Conservation (phyloP, 2,888 invertebrate species). For the Ophion costatus region DNA sequence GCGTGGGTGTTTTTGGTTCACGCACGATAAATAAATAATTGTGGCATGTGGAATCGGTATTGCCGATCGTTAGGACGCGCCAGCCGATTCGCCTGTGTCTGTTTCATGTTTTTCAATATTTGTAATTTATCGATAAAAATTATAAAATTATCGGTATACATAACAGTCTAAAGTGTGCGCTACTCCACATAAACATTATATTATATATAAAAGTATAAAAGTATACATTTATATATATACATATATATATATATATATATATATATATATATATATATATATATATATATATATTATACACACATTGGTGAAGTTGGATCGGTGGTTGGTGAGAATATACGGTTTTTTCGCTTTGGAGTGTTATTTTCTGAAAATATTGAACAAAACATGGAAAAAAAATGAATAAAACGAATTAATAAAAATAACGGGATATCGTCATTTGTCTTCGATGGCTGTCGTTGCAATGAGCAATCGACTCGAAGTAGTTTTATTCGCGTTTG, state of each 20-base stretch:
- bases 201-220: conserved; percentile 81
- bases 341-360: conserved; percentile 84
- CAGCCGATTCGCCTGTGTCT: conserved; percentile 78
- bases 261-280: conserved; percentile 73
- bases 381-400: conserved; percentile 83
- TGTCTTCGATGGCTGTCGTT: conserved; percentile 34
- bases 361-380: conserved; percentile 84
- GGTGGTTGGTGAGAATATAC: conserved; percentile 83
- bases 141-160: conserved; percentile 82
- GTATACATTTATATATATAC: conserved; percentile 77
- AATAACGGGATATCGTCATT: conserved; percentile 63
- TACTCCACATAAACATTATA: conserved; percentile 83
- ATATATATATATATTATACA: conserved; percentile 81
- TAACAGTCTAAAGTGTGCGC: conserved; percentile 83
- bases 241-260: conserved; percentile 82
- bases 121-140: conserved; percentile 83
- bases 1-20: conserved; percentile 21
- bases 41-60: conserved; percentile 51
- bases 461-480: neutral
- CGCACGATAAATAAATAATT: conserved; percentile 42
- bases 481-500: no score
- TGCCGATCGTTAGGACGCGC: conserved; percentile 58
- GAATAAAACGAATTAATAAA: conserved; percentile 77
- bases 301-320: conserved; percentile 74
- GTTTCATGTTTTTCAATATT: conserved; percentile 84